Evolutionary conservation across 2,113 vertebrate genomes (phyloP), one percentile per base, ranked within the genome.

Genomic region (Microtus pennsylvanicus): DNA sequence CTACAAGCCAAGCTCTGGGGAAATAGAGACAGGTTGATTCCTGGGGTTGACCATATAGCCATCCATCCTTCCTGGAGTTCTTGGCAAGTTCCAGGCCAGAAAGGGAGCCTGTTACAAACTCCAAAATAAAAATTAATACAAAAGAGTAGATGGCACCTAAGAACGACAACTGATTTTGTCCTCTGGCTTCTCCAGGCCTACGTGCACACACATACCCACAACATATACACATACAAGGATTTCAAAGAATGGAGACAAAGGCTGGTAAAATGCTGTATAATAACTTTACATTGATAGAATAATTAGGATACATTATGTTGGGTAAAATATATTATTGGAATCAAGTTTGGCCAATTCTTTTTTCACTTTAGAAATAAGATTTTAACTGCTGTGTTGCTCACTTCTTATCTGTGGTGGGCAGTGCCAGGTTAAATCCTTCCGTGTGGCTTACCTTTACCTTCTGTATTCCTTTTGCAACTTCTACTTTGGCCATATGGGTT

Each of bases 361-460:
- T 95, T 85, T 70, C 17, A 69, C 55, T 94, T 89, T 58, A 58
- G 70, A 93, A 55, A 76, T 88, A 16, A 75, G 47, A 47, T 65
- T 74, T 52, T 45, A 82, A 65, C 55, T 55, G 33, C n/a, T 1
- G 14, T 3, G 1, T 19, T 30, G 19, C 30, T 88, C 10, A 21
- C 19, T 52, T 67, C 50, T 9, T 82, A 3, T 19, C 11, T 7
- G 11, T 69, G 9, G 35, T 55, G 81, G 42, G 81, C 21, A 13
- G 26, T 30, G 21, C 42, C 61, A 45, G 3, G 72, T 35, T 87
- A 50, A 94, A 50, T 10, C 55, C 81, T 93, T 87, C 1, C 22
- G 3, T 0, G 0, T 33, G 42, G 5, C 45, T 16, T 74, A 17
- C 19, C 21, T 58, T 69, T 4, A 1, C 69, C 17, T 78, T 47